Base-by-base conservation (phyloP, 2,888 invertebrate genomes). In the Lottia gigantea region DNA sequence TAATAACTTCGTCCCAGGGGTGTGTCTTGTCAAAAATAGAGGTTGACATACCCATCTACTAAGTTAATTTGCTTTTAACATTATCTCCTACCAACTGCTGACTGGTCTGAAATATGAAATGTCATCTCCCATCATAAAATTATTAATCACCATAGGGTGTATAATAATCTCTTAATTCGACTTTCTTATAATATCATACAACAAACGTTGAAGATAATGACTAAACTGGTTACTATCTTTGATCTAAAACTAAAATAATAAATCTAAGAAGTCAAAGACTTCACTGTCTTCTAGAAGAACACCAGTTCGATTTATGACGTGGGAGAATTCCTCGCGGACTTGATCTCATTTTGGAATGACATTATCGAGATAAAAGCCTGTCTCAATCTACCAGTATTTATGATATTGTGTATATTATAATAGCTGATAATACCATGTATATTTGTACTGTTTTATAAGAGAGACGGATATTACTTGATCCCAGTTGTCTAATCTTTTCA, bases 301-400 rank as follows among this genome's bases (percentile, higher is more conserved):
- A 23, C 14, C 19, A 55, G 11, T 23, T 55, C 55, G 19, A 55
- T 55, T 55, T 55, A 55, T 55, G 55, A 15, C 23, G 19, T 14
- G 2, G 14, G 55, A 19, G 55, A 23, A 55, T 55, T 55, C 55
- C 55, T 55, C 19, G 55, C 12, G 23, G 55, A 23, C 23, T 55
- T 55, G 55, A 55, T 23, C 55, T 55, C 55, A 55, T 55, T 55
- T 55, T 55, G 55, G 23, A 55, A 55, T 55, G 55, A 55, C 55
- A 55, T 55, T 55, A 55, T 55, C 55, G 55, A 23, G 55, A 7
- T 23, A 55, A 19, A 19, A 55, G n/a, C 55, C 55, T 55, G 55
- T 55, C 55, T 19, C 23, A 11, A 11, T 55, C 55, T 23, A 23
- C 23, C 55, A 55, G 19, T 55, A 23, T 19, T 23, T 55, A 55